Evolutionary conservation across 2,113 vertebrate species (phyloP).

Genomic region (Mirounga angustirostris): DNA sequence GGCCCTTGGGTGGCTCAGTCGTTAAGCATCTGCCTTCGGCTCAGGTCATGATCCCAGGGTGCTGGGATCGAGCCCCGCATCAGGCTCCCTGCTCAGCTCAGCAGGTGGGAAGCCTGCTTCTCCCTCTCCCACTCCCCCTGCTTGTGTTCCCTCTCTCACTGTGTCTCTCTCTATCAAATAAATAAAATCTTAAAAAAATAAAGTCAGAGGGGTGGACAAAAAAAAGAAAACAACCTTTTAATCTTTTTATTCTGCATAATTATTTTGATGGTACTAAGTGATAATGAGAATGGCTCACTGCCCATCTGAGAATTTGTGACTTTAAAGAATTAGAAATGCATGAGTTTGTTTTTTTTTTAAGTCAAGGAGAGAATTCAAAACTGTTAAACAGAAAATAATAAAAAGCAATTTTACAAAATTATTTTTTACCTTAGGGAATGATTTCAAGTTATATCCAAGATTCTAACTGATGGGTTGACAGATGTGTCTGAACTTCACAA

Average conservation of each 20-base stretch:
- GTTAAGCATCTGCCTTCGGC: too few species aligned
- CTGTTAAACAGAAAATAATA: conserved; percentile 46
- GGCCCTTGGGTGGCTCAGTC: too few species aligned
- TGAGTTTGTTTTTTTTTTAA: neutral
- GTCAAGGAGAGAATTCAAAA: neutral
- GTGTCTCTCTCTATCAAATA: too few species aligned
- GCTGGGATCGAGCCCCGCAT: too few species aligned
- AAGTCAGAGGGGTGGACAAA: neutral
- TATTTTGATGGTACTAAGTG: neutral
- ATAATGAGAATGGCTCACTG: neutral
- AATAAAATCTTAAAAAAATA: neutral
- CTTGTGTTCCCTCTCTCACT: too few species aligned
- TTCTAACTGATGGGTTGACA: conserved; percentile 50
- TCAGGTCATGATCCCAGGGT: too few species aligned
- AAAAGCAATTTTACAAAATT: conserved; percentile 33
- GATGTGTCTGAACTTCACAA: conserved; percentile 37
- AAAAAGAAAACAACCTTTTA: neutral
- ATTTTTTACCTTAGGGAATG: conserved; percentile 59
- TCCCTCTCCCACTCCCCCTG: too few species aligned
- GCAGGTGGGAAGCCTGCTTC: too few species aligned
- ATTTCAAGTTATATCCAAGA: conserved; percentile 54
- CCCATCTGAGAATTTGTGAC: neutral
- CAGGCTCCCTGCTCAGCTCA: too few species aligned
- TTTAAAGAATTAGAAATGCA: conserved; percentile 40
- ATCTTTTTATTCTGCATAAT: neutral